A percentile compares a stretch with the other conserved stretches of the same genome.
Conservation (phyloP, 2,113 vertebrate species). For the Plotosus lineatus region DNA sequence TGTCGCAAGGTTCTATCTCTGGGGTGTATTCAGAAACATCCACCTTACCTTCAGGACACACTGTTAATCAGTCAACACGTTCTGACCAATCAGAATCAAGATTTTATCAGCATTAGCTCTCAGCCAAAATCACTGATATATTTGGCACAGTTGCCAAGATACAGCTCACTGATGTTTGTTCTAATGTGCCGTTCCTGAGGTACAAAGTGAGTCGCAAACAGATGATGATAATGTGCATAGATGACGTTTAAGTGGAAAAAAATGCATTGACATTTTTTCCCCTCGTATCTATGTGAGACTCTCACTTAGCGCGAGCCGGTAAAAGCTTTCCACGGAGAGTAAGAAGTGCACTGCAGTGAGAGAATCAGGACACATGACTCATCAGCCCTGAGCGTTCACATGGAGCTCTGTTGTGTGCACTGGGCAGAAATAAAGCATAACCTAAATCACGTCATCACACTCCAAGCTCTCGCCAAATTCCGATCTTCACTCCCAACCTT, state of each 20-base stretch:
- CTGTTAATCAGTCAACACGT: not conserved
- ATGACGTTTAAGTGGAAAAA: not conserved
- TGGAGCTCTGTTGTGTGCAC: constrained; percentile 11
- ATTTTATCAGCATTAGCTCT: not conserved
- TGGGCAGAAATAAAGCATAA: constrained; percentile 24
- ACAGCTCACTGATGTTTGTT: not conserved
- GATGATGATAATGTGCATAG: not conserved
- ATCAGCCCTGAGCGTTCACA: constrained; percentile 19
- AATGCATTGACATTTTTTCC: not conserved
- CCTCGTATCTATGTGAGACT: not conserved
- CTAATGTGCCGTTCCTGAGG: not conserved
- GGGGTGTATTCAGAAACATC: too few species aligned
- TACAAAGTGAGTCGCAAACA: not conserved
- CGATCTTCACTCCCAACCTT: not conserved
- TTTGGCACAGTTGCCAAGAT: not conserved
- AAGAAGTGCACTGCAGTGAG: constrained; percentile 3
- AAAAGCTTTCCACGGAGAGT: not conserved
- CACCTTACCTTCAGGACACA: too few species aligned
- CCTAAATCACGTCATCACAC: not conserved
- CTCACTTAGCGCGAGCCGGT: not conserved
- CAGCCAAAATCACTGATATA: not conserved
- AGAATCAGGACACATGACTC: constrained; percentile 38
- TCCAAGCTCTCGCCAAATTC: constrained; percentile 13
- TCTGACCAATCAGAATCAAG: not conserved
- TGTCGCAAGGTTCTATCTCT: too few species aligned